Percentiles rank a stretch among this genome's conserved stretches.
These are phyloP conservation scores for Scylla paramamosain DNA, from an alignment of 1,140 invertebrate genomes.

Conservation along the genomic window DNA sequence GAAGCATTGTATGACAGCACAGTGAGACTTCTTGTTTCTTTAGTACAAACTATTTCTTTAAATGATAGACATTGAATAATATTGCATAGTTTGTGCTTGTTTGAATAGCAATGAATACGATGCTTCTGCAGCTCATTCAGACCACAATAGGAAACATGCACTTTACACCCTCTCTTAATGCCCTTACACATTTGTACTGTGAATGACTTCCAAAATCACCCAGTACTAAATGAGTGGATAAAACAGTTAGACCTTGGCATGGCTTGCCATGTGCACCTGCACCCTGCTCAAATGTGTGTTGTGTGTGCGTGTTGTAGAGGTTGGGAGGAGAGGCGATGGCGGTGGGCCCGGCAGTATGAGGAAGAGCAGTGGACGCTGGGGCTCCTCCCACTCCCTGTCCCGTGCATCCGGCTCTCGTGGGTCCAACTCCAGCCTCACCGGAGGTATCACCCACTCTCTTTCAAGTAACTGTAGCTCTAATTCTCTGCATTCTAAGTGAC, in stretches of 20 bases:
- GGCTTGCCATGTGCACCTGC: slow-evolving; percentile 62
- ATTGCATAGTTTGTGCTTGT: too few species aligned
- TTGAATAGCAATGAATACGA: slow-evolving; percentile 57
- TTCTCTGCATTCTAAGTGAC: not conserved
- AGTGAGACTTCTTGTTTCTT: not conserved
- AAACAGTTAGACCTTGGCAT: slow-evolving; percentile 58
- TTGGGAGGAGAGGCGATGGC: slow-evolving; percentile 68
- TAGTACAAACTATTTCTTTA: not conserved
- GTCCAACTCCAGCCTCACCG: slow-evolving; percentile 73
- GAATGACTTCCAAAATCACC: slow-evolving; percentile 18
- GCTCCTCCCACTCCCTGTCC: slow-evolving; percentile 75
- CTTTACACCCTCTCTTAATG: slow-evolving; percentile 14
- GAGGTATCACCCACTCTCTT: slow-evolving; percentile 66
- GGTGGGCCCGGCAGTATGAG: slow-evolving; percentile 64
- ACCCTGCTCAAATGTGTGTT: slow-evolving; percentile 74
- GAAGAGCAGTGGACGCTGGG: slow-evolving; percentile 77
- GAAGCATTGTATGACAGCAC: slow-evolving; percentile 52
- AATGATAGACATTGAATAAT: not conserved
- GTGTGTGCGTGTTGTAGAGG: slow-evolving; percentile 74
- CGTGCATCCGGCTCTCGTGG: slow-evolving; percentile 73
- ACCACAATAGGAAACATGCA: slow-evolving; percentile 54
- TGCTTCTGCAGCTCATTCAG: slow-evolving; percentile 65
- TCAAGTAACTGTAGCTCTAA: not conserved
- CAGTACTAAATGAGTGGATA: slow-evolving; percentile 37
- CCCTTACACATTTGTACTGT: slow-evolving; percentile 21